A percentile compares a stretch with the other conserved stretches of the same genome.
Conservation (phyloP, 2,113 vertebrate species). For the Nasalis larvatus region DNA sequence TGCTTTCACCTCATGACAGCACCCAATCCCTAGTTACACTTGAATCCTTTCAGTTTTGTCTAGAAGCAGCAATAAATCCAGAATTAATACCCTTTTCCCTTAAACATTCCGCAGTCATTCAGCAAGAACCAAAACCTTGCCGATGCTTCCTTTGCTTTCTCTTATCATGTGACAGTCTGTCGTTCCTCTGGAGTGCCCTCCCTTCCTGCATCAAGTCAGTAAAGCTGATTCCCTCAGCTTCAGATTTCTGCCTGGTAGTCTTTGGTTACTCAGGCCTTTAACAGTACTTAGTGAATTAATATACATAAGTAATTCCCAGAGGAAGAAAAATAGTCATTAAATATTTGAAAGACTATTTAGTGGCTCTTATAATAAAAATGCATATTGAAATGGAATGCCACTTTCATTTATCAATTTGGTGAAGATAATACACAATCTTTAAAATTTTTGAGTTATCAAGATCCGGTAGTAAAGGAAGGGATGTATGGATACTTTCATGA, state of each 20-base stretch:
- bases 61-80: neutral
- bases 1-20: neutral
- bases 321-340: slow-evolving; percentile 17
- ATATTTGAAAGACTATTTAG: neutral
- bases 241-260: neutral
- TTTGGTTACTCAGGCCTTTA: slow-evolving; percentile 10
- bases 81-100: neutral
- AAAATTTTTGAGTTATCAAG: neutral
- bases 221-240: neutral
- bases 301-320: neutral
- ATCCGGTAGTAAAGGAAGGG: neutral
- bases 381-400: neutral
- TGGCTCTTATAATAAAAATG: neutral
- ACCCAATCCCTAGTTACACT: neutral
- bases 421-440: neutral
- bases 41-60: neutral
- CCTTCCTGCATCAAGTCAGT: neutral
- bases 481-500: neutral
- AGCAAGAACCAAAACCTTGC: neutral
- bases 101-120: neutral
- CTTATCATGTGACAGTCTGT: neutral
- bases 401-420: neutral
- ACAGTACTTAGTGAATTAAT: neutral
- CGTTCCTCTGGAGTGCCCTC: neutral
- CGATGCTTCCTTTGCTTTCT: neutral